A percentile compares a stretch with the other conserved stretches of the same genome.
Conservation (phyloP, 2,113 vertebrate genomes). For the Brachirus orientalis region DNA sequence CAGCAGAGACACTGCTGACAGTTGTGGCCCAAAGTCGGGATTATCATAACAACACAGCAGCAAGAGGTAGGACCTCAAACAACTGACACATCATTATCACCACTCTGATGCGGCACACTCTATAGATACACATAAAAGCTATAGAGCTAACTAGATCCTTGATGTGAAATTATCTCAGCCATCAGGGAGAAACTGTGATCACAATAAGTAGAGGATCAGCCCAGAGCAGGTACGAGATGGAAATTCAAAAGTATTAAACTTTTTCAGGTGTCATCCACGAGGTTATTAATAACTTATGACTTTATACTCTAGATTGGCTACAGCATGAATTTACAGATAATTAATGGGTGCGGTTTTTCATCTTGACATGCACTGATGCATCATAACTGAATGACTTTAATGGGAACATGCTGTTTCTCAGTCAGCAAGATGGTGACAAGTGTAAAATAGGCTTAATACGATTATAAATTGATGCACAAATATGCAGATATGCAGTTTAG, state of each 20-base stretch:
- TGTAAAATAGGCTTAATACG: background rate
- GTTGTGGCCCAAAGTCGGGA: slow-evolving; percentile 59
- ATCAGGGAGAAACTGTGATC: slow-evolving; percentile 2
- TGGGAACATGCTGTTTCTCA: background rate
- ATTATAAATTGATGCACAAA: slow-evolving; percentile 10
- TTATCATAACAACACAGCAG: slow-evolving; percentile 55
- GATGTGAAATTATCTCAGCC: slow-evolving; percentile 6
- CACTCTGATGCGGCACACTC: too few relatives aligned
- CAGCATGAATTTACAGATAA: background rate
- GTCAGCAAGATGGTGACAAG: background rate
- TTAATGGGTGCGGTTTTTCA: background rate
- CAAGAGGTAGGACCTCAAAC: slow-evolving; percentile 65
- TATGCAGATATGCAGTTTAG: slow-evolving; percentile 5
- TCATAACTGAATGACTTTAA: background rate
- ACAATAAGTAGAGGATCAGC: slow-evolving; percentile 6
- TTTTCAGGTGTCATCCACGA: background rate
- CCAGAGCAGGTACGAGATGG: background rate
- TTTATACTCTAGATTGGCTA: background rate
- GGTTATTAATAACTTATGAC: background rate
- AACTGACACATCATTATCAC: too few relatives aligned
- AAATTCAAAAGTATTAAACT: slow-evolving; percentile 14
- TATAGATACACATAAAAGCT: too few relatives aligned
- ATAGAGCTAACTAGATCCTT: too few relatives aligned
- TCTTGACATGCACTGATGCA: background rate
- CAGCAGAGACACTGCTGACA: slow-evolving; percentile 67